Conservation (phyloP, 2,888 invertebrate species). For the Dynastes grantii region DNA sequence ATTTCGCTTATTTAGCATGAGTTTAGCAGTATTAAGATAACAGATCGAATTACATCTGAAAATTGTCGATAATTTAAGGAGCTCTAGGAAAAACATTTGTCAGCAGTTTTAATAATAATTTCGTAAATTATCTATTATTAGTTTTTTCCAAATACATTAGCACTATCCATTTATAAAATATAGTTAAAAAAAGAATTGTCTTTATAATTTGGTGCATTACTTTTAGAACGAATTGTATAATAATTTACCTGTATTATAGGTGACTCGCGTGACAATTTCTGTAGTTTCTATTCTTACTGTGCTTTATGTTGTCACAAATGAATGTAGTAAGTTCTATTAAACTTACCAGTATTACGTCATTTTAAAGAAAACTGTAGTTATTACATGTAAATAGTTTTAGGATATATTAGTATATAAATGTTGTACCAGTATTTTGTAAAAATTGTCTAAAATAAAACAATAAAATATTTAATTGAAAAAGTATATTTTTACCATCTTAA, state of each 20-base stretch:
- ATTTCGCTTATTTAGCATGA: no score
- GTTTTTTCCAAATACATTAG: no score
- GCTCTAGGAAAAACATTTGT: no score
- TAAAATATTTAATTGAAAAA: conserved; percentile 6
- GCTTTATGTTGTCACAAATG: conserved; percentile 39
- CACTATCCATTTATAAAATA: no score
- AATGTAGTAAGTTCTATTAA: conserved; percentile 38
- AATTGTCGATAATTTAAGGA: no score
- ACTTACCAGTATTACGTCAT: conserved; percentile 45
- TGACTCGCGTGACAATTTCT: conserved; percentile 30
- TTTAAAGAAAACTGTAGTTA: conserved; percentile 19
- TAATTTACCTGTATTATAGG: conserved; percentile 1
- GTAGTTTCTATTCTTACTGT: conserved; percentile 36
- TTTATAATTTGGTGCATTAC: background rate
- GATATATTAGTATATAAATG: conserved; percentile 40
- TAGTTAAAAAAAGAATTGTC: background rate
- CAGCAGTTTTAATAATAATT: no score
- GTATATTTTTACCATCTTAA: background rate
- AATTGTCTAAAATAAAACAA: conserved; percentile 45
- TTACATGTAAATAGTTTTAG: conserved; percentile 36
- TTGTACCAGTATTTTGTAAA: conserved; percentile 53
- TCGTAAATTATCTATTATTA: no score
- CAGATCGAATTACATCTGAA: no score
- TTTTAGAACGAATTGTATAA: no score
- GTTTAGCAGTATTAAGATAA: no score